These are phyloP conservation scores for Dendrolimus punctatus DNA, from an alignment of 1,140 invertebrate genomes.

Conservation along the genomic window DNA sequence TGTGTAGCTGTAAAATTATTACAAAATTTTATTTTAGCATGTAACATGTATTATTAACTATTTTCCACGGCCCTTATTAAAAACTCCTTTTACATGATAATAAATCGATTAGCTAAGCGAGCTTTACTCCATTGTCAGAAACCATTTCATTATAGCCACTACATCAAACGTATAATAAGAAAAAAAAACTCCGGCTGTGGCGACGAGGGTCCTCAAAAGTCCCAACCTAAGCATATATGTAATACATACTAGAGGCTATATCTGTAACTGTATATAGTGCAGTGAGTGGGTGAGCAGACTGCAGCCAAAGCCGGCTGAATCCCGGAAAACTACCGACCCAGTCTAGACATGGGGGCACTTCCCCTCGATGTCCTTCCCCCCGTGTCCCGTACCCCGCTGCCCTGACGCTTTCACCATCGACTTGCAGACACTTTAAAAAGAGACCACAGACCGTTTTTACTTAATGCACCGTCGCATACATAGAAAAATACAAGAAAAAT, in stretches of 20 bases:
- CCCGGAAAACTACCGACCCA: constrained; percentile 71
- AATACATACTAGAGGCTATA: constrained; percentile 8
- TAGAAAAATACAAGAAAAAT: constrained; percentile 39
- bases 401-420: constrained; percentile 63
- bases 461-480: constrained; percentile 41
- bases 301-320: constrained; percentile 67
- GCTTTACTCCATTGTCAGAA: too few species aligned
- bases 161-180: constrained; percentile 25
- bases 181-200: constrained; percentile 51
- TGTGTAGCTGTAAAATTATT: too few species aligned
- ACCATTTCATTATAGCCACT: too few species aligned
- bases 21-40: too few species aligned
- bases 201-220: constrained; percentile 61
- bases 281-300: constrained; percentile 64
- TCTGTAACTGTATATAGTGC: constrained; percentile 43
- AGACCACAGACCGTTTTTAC: constrained; percentile 53
- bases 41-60: too few species aligned
- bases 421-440: constrained; percentile 67
- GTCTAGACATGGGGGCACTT: constrained; percentile 69
- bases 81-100: too few species aligned
- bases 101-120: too few species aligned
- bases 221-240: constrained; percentile 24
- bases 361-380: constrained; percentile 25
- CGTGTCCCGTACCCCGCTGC: constrained; percentile 21
- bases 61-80: too few species aligned